Percentiles rank a stretch among this genome's conserved stretches.
Conservation (phyloP, 2,888 invertebrate species). For the Tetragnatha montana region DNA sequence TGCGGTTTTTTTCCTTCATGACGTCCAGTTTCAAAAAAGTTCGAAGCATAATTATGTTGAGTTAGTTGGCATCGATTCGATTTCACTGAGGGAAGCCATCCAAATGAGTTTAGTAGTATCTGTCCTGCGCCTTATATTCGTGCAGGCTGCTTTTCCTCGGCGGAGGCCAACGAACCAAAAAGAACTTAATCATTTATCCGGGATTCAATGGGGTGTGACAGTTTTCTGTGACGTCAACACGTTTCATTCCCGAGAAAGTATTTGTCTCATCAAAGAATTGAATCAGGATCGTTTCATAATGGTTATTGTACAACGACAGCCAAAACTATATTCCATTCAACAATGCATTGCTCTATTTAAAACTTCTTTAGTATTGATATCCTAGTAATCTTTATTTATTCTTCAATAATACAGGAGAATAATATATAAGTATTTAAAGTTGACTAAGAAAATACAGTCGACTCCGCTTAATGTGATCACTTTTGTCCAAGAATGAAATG, state of each 20-base stretch:
- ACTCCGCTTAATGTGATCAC: too few species aligned
- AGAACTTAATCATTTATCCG: conserved; percentile 28
- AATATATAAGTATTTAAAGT: too few species aligned
- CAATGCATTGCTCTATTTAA: too few species aligned
- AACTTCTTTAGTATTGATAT: too few species aligned
- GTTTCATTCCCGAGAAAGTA: conserved; percentile 28
- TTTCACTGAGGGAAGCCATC: neutral
- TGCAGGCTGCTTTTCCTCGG: conserved; percentile 23
- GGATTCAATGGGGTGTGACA: conserved; percentile 28
- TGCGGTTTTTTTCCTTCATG: neutral
- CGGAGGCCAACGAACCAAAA: conserved; percentile 46
- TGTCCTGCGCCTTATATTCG: neutral
- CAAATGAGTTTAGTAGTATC: neutral
- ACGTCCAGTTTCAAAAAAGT: neutral
- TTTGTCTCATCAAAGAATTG: neutral
- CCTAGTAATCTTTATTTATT: too few species aligned
- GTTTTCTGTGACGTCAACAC: neutral
- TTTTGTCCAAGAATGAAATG: too few species aligned
- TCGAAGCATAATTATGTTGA: neutral
- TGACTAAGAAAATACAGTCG: too few species aligned
- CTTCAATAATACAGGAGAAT: too few species aligned
- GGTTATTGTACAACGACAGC: too few species aligned
- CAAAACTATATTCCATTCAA: too few species aligned
- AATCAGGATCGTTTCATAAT: neutral
- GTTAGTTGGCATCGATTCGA: neutral